Evolutionary conservation across 2,888 invertebrate genomes (phyloP).

Genomic region (Leptinotarsa haldemani): DNA sequence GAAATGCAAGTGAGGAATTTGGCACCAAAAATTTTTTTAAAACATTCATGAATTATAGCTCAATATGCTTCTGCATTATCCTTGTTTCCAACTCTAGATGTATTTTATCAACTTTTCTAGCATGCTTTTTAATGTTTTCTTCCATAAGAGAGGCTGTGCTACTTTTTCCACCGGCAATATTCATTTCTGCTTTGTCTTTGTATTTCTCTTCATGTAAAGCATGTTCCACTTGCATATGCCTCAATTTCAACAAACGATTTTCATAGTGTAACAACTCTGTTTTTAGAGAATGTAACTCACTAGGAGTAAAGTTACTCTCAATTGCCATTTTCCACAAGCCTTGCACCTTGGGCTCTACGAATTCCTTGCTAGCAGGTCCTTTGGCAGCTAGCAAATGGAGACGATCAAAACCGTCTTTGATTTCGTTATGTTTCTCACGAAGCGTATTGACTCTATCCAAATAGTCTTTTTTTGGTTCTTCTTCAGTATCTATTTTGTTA

Average conservation of each 20-base stretch:
- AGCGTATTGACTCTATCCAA: constrained; percentile 76
- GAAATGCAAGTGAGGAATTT: constrained; percentile 15
- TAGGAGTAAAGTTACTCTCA: constrained; percentile 81
- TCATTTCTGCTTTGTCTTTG: constrained; percentile 69
- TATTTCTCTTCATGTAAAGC: constrained; percentile 78
- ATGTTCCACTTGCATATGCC: constrained; percentile 85
- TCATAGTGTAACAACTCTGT: constrained; percentile 90
- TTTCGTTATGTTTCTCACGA: constrained; percentile 78
- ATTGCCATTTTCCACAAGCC: constrained; percentile 87
- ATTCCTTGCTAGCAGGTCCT: constrained; percentile 86
- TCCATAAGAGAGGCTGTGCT: constrained; percentile 69
- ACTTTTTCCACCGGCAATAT: constrained; percentile 42
- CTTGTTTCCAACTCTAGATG: constrained; percentile 82
- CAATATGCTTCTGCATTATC: constrained; percentile 80
- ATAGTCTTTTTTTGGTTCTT: constrained; percentile 72
- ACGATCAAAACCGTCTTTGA: constrained; percentile 84
- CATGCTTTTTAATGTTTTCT: constrained; percentile 85
- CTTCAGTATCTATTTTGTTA: constrained; percentile 76
- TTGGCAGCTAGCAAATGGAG: constrained; percentile 79
- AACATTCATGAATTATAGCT: constrained; percentile 70
- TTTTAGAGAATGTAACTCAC: constrained; percentile 87
- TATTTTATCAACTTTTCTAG: constrained; percentile 86
- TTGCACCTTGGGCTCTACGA: constrained; percentile 91
- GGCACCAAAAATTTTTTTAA: background rate
- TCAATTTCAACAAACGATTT: constrained; percentile 83